Evolutionary conservation across 1,140 invertebrate species (phyloP), one percentile per base, ranked within the genome.

Genomic region (Melanaphis sacchari): DNA sequence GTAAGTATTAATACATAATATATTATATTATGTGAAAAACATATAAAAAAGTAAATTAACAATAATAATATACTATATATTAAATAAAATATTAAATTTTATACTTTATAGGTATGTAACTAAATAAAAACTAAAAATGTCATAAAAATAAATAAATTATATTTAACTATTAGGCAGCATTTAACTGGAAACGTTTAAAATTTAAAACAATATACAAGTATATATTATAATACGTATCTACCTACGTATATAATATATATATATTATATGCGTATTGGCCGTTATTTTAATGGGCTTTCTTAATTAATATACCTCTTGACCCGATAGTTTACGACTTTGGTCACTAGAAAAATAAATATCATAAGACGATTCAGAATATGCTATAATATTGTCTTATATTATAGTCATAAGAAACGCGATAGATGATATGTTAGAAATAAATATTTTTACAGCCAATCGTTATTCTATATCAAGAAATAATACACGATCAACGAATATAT

Each of bases 141-240:
- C 5, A 38, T 18, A 36, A 38, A 15, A 66, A 66, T n/a, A n/a
- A 76, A n/a, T 76, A 36, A 38, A 82, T 82, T 21, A 24, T 82
- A 82, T 38, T 38, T 24, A 36, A 38, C 36, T 82, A 24, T 38
- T 82, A 38, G 0, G 38, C 9, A 26, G 40, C 0, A 40, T 84
- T 84, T 84, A 46, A 87, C 41, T 87, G 41, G 84, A 87, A 87
- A 43, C 84, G 26, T 41, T 87, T 87, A 46, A 18, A 38, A 43
- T 43, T 46, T 31, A 11, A 87, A 87, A 87, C 11, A 87, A 87
- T 87, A 46, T n/a, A 15, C 15, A 18, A 18, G 15, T 46, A 46
- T 46, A 49, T 49, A 49, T 49, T 46, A 46, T 46, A 46, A 49
- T 49, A 49, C 46, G 0, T 49, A 49, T 18, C 15, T 18, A 49